These are phyloP conservation scores for Sebastolobus altivelis DNA, from an alignment of 2,797 vertebrate genomes.

Conservation along the genomic window DNA sequence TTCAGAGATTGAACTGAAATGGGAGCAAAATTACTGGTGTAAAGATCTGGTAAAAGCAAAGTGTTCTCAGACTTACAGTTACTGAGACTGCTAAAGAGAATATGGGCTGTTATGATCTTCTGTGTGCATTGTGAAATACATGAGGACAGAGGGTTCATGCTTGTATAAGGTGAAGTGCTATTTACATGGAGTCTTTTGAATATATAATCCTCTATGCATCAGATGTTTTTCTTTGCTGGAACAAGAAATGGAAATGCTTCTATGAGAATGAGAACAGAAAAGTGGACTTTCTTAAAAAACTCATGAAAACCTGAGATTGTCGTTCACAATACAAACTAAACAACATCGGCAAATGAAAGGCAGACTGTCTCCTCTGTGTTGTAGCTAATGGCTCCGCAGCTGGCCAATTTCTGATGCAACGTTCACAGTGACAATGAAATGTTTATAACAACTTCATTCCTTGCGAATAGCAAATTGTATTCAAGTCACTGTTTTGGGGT, in stretches of 20 bases:
- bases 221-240: neutral
- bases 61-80: neutral
- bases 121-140: neutral
- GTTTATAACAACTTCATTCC: constrained; percentile 15
- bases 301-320: constrained; percentile 8
- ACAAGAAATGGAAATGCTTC: neutral
- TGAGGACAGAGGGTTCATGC: neutral
- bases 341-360: constrained; percentile 7
- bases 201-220: neutral
- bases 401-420: constrained; percentile 6
- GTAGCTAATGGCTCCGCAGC: constrained; percentile 8
- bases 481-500: neutral
- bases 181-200: neutral
- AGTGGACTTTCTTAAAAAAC: neutral
- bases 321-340: constrained; percentile 2
- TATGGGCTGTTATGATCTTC: neutral
- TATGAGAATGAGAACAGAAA: neutral
- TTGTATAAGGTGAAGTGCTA: neutral
- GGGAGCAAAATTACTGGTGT: neutral
- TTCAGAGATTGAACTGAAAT: neutral
- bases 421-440: neutral
- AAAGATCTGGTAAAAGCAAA: constrained; percentile 3
- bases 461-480: neutral
- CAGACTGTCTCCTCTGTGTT: neutral
- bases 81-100: neutral